These are phyloP conservation scores for Coranthus polyacanthus DNA, from an alignment of 2,797 vertebrate genomes.

Conservation along the genomic window DNA sequence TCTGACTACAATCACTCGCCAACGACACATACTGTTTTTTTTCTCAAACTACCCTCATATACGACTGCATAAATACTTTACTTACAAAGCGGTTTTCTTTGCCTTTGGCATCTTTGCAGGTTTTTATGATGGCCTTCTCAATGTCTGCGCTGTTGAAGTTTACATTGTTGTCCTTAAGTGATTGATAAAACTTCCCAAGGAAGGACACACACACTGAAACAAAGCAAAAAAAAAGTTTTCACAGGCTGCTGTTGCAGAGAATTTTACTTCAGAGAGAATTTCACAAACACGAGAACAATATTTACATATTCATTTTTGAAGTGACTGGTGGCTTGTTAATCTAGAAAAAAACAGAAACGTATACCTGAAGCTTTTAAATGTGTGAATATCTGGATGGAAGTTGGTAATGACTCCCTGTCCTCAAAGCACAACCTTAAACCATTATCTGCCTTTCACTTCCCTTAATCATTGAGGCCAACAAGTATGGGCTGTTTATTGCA, in stretches of 20 bases:
- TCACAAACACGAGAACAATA: not conserved
- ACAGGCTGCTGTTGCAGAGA: not conserved
- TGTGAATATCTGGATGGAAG: no score
- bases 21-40: no score
- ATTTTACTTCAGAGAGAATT: not conserved
- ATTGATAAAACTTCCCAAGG: conserved; percentile 92
- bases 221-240: not conserved
- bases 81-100: conserved; percentile 98
- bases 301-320: no score
- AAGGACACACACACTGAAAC: conserved; percentile 92
- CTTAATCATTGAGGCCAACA: no score
- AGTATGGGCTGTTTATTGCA: no score
- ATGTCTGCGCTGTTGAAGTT: conserved; percentile 88
- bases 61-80: conserved; percentile 1
- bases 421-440: no score
- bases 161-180: conserved; percentile 86
- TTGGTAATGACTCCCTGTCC: no score
- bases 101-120: conserved; percentile 91
- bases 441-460: no score
- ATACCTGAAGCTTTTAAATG: no score
- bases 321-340: no score
- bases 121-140: conserved; percentile 89
- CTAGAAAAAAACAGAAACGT: no score
- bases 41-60: not conserved
- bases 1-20: no score